Evolutionary conservation across 37 sponge, comb jelly and placozoan genomes (phyloP), one percentile per base, ranked within the genome.

Genomic region (Theonella swinhoei): DNA sequence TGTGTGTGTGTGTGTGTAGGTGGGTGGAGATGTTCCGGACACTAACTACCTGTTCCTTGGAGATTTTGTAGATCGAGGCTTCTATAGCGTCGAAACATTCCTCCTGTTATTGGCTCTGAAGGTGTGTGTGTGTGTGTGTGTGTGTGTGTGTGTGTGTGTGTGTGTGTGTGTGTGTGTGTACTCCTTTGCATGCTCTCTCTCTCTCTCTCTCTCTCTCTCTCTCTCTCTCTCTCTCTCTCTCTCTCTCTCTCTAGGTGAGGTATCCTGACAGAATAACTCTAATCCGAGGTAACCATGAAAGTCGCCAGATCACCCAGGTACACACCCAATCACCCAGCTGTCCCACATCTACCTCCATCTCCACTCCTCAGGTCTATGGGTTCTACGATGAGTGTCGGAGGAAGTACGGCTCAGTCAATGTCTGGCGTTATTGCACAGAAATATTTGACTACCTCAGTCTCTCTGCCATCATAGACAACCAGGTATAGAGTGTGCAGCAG

Each of bases 11-110:
- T 47, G 11, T 14, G 11, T 47, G 54, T 72, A 94, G 95, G 96
- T 97, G n/a, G 99, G 99, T 63, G 99, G 99, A n/a, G 99, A 96
- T 83, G 99, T 99, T 19, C 99, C 99, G 0, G 95, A 97, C 59
- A 99, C 95, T 19, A 99, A 99, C 81, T 99, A 99, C 67, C 79
- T 99, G 22, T 99, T 99, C 41, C 83, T 99, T 68, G 99, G 99
- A 3, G 99, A 99, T 81, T 99, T 99, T 85, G 99, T 99, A 24
- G 99, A 99, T 71, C 42, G 99, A 85, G 99, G 99, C 26, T 99
- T 97, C 68, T 99, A 93, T 88, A 99, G 99, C 81, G 99, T 99
- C 20, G 99, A 99, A 70, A 99, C 99, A 7, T 99, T 99, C 73
- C 89, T 99, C 24, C 85, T 99, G n/a, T 87, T 99, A 4, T 80